Percentiles rank a stretch among this genome's conserved stretches.
These are phyloP conservation scores for Dryobates pubescens DNA, from an alignment of 2,797 vertebrate species.

Conservation along the genomic window DNA sequence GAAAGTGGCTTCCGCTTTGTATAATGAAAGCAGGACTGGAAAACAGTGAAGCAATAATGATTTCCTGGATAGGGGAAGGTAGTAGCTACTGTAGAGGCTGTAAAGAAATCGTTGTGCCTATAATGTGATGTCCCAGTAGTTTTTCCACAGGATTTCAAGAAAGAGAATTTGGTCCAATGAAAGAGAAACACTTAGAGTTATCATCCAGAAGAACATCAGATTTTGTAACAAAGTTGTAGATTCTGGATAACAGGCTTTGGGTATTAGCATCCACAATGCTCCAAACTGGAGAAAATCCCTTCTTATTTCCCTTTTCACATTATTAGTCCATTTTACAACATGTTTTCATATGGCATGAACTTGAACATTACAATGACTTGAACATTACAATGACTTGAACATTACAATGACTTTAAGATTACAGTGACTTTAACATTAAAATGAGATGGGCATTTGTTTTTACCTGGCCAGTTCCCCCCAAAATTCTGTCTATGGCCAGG, in stretches of 20 bases:
- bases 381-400: not conserved
- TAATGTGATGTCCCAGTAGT: not conserved
- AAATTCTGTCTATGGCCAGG: not conserved
- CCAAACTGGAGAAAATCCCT: not conserved
- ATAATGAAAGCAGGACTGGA: not conserved
- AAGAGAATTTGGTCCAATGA: not conserved
- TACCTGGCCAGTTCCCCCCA: not conserved
- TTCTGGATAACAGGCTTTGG: not conserved
- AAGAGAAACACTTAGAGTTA: not conserved
- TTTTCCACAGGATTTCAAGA: not conserved
- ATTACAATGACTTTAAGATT: not conserved
- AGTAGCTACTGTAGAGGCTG: not conserved
- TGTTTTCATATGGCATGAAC: not conserved
- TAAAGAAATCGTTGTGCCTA: not conserved
- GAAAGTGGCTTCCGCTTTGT: not conserved
- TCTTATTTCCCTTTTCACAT: not conserved
- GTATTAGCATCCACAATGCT: not conserved
- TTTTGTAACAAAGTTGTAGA: not conserved
- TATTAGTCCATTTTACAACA: not conserved
- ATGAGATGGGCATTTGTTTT: not conserved
- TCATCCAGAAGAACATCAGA: not conserved
- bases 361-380: not conserved
- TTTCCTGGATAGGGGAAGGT: not conserved
- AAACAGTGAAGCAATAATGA: not conserved
- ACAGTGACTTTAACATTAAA: not conserved